Evolutionary conservation across 2,888 invertebrate species (phyloP).

Genomic region (Deladenus siricidicola): DNA sequence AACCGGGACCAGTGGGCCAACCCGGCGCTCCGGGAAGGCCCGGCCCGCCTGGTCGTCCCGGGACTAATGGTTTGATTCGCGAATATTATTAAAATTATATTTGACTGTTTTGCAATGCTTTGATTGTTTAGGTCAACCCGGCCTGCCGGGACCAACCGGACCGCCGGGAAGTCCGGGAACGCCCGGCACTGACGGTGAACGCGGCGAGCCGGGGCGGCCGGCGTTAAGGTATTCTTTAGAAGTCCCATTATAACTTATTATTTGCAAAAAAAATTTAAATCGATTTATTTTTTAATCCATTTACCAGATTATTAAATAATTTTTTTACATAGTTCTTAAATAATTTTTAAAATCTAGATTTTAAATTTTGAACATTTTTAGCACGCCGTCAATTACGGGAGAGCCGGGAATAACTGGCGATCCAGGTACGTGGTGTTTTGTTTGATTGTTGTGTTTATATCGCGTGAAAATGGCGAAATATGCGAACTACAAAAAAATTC

Average conservation of each 20-base stretch:
- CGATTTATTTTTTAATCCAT: not conserved
- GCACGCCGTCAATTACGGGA: constrained; percentile 46
- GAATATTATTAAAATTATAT: not conserved
- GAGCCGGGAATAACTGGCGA: constrained; percentile 49
- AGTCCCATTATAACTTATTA: too few relatives aligned
- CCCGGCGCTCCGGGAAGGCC: constrained; percentile 45
- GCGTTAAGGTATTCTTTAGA: constrained; percentile 19
- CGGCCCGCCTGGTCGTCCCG: constrained; percentile 49
- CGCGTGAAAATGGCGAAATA: not conserved
- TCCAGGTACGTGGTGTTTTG: constrained; percentile 13
- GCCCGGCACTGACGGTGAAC: constrained; percentile 24
- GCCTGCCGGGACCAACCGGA: constrained; percentile 40
- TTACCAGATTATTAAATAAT: not conserved
- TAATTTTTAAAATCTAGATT: not conserved
- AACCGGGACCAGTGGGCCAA: constrained; percentile 37
- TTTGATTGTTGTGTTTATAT: too few relatives aligned
- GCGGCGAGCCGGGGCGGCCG: constrained; percentile 23
- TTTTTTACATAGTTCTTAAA: not conserved
- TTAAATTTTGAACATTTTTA: constrained; percentile 6
- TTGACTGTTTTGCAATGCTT: not conserved
- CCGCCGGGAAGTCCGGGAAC: constrained; percentile 35
- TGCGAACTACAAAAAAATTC: not conserved
- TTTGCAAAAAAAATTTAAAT: not conserved
- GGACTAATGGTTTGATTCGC: constrained; percentile 26
- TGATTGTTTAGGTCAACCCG: constrained; percentile 34